These are phyloP conservation scores for Holacanthella duospinosa DNA, from an alignment of 2,888 invertebrate species.

Conservation along the genomic window DNA sequence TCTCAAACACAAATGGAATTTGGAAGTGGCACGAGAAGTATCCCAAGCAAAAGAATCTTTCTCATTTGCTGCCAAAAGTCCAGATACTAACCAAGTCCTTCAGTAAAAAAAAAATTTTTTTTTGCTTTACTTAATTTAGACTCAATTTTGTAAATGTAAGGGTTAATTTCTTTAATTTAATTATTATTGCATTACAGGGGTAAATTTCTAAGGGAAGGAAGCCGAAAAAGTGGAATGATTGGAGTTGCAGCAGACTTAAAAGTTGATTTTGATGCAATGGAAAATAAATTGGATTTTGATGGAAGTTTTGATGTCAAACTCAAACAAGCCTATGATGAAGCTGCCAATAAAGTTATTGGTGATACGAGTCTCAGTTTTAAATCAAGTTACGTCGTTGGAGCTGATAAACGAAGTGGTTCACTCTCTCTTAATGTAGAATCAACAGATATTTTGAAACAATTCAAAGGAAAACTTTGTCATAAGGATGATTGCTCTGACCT, in stretches of 20 bases:
- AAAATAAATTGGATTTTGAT: neutral
- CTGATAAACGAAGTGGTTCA: neutral
- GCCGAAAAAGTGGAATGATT: neutral
- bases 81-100: neutral
- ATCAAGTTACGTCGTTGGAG: neutral
- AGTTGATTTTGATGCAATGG: neutral
- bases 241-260: neutral
- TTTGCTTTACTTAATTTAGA: too few species aligned
- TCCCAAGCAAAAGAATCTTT: neutral
- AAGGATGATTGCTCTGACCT: neutral
- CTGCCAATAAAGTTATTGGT: too few species aligned
- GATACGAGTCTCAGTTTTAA: neutral
- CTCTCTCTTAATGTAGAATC: neutral
- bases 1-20: neutral
- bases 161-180: neutral
- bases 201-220: neutral
- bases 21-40: neutral
- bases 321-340: too few species aligned
- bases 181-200: neutral
- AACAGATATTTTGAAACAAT: neutral
- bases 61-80: neutral
- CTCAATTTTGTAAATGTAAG: too few species aligned
- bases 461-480: neutral
- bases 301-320: neutral
- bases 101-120: neutral